A percentile compares a stretch with the other conserved stretches of the same genome.
phyloP scores from a whole-genome alignment of 1,140 invertebrate genomes.

The Drosophila melanica region DNA sequence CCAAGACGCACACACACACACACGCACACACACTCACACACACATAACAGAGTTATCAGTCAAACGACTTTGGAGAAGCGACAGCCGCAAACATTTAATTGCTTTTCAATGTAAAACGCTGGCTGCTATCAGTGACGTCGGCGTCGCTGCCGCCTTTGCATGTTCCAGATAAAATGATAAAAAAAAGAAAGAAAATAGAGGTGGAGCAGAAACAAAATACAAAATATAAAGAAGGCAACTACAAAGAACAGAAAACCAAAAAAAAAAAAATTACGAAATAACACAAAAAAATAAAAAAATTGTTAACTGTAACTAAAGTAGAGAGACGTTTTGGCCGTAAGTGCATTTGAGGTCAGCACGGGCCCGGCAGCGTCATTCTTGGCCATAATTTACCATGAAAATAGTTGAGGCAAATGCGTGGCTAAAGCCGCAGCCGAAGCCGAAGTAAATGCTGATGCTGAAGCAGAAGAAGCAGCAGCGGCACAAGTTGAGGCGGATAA shows the following conservation, averaged over 20 bases:
- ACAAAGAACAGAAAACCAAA: conserved; percentile 13
- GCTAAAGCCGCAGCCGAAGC: conserved; percentile 18
- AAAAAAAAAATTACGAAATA: conserved; percentile 17
- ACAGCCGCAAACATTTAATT: conserved; percentile 62
- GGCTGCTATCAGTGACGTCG: conserved; percentile 36
- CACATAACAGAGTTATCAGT: conserved; percentile 45
- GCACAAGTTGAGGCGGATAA: conserved; percentile 22
- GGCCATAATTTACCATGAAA: conserved; percentile 62
- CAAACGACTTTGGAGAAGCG: conserved; percentile 45
- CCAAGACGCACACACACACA: conserved; percentile 34
- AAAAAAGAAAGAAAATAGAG: conserved; percentile 25
- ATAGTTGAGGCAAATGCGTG: conserved; percentile 49
- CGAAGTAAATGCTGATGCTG: conserved; percentile 16
- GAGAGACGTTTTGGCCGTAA: conserved; percentile 16
- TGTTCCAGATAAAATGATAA: conserved; percentile 58
- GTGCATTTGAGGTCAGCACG: conserved; percentile 53
- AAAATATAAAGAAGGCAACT: conserved; percentile 3
- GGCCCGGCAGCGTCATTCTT: conserved; percentile 39
- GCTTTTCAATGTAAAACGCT: conserved; percentile 67
- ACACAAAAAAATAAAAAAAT: conserved; percentile 17
- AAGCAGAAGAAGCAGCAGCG: background rate
- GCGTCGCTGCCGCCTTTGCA: conserved; percentile 42
- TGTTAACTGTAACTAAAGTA: conserved; percentile 14
- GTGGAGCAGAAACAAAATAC: background rate
- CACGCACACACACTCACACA: conserved; percentile 2